These are phyloP conservation scores for Desoria tigrina DNA, from an alignment of 2,888 invertebrate species.

Conservation along the genomic window DNA sequence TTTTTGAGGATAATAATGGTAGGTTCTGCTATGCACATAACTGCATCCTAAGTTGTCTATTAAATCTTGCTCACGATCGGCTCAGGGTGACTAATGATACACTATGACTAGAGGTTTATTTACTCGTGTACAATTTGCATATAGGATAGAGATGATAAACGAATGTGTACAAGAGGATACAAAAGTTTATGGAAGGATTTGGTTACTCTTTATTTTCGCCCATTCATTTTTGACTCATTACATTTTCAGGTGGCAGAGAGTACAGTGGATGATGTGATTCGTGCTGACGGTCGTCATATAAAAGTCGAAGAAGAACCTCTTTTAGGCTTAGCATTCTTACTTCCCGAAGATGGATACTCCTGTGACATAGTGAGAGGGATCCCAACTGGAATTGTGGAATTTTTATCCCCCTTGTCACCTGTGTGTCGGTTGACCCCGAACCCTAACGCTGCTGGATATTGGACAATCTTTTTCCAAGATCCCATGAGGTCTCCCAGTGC, in stretches of 20 bases:
- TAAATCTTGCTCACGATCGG: no score
- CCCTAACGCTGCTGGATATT: conserved; percentile 84
- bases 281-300: conserved; percentile 86
- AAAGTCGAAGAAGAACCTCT: conserved; percentile 83
- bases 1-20: no score
- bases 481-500: conserved; percentile 62
- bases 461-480: conserved; percentile 74
- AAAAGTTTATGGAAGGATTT: not conserved
- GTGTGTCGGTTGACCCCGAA: conserved; percentile 88
- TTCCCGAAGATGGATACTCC: conserved; percentile 97
- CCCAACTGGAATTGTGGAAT: conserved; percentile 82
- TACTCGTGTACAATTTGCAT: not conserved
- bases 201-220: not conserved
- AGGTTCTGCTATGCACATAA: no score
- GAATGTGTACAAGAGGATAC: not conserved
- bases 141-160: not conserved
- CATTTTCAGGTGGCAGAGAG: conserved; percentile 73
- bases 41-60: no score
- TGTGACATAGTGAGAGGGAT: conserved; percentile 93
- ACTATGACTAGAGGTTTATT: not conserved
- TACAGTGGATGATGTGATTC: conserved; percentile 86
- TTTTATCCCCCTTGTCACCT: conserved; percentile 79
- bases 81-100: not conserved
- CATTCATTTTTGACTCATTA: conserved; percentile 28
- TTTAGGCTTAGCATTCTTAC: conserved; percentile 82